phyloP scores from a whole-genome alignment of 2,888 invertebrate genomes.

The Chorisops tibialis region DNA sequence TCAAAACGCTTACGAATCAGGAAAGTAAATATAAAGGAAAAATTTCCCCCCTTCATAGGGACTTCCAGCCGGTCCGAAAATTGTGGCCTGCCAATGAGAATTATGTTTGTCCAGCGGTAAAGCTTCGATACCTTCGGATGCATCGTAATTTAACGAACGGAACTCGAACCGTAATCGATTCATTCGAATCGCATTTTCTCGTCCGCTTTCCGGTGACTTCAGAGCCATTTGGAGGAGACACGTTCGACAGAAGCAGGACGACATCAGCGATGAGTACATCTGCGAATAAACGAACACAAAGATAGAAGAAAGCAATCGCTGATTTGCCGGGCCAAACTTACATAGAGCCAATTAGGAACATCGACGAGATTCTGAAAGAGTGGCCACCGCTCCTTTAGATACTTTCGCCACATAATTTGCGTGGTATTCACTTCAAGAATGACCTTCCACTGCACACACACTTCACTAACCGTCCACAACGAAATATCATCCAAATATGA shows the following conservation, averaged over 20 bases:
- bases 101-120: slow-evolving; percentile 50
- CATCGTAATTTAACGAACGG: slow-evolving; percentile 47
- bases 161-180: slow-evolving; percentile 77
- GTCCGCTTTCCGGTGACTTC: slow-evolving; percentile 62
- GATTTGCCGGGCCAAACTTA: slow-evolving; percentile 44
- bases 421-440: slow-evolving; percentile 76
- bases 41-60: slow-evolving; percentile 94
- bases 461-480: slow-evolving; percentile 82
- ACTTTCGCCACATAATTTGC: slow-evolving; percentile 75
- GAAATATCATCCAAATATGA: slow-evolving; percentile 88
- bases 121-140: slow-evolving; percentile 51
- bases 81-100: slow-evolving; percentile 88
- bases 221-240: slow-evolving; percentile 84
- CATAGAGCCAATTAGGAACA: slow-evolving; percentile 76
- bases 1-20: slow-evolving; percentile 60
- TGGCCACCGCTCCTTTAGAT: slow-evolving; percentile 79
- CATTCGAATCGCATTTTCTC: slow-evolving; percentile 78
- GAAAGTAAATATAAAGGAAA: slow-evolving; percentile 85
- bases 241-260: slow-evolving; percentile 80
- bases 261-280: slow-evolving; percentile 66
- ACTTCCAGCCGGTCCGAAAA: slow-evolving; percentile 86
- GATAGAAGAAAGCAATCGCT: slow-evolving; percentile 41
- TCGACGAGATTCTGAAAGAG: slow-evolving; percentile 72
- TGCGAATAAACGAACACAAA: slow-evolving; percentile 44
- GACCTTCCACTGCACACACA: slow-evolving; percentile 80